phyloP scores from a whole-genome alignment of 2,797 vertebrate species.

The Rhincodon typus region DNA sequence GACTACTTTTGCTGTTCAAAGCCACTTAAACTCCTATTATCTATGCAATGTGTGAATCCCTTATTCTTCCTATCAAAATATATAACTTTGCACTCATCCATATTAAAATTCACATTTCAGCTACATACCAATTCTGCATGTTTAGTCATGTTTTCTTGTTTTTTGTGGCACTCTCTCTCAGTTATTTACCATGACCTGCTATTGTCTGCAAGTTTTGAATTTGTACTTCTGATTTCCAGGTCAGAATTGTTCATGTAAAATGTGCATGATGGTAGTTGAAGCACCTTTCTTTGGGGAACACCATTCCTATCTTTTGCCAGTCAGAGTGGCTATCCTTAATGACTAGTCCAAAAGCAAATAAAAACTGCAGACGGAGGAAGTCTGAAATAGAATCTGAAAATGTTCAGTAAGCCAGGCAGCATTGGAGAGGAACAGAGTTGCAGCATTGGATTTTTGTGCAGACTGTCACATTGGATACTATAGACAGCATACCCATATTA shows the following conservation, averaged over 20 bases:
- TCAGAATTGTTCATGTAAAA: neutral
- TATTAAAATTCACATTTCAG: neutral
- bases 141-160: neutral
- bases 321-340: neutral
- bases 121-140: neutral
- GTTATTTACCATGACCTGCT: neutral
- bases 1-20: neutral
- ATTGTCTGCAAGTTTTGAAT: neutral
- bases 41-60: neutral
- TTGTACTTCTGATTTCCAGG: neutral
- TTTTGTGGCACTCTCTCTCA: neutral
- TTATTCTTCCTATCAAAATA: neutral
- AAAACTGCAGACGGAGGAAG: no score
- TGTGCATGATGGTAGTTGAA: neutral
- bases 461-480: no score
- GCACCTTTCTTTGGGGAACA: neutral
- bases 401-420: no score
- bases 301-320: neutral
- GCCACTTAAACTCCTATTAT: neutral
- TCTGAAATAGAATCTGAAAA: no score
- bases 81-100: neutral
- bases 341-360: neutral
- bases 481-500: no score
- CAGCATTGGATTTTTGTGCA: no score
- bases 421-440: no score